Conservation (phyloP, 2,888 invertebrate genomes). For the Lymantria dispar region DNA sequence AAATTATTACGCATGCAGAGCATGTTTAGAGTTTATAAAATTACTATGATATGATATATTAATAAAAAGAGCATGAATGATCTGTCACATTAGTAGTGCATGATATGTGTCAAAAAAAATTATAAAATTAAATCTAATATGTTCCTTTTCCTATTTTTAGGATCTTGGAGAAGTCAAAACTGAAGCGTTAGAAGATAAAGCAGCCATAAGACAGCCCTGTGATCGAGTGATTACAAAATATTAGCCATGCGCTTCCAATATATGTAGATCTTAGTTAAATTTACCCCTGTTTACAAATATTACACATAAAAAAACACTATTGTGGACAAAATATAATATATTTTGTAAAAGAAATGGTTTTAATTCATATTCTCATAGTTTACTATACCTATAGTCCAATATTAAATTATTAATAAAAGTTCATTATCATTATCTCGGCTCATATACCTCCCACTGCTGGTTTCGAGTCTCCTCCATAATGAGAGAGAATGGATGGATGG, state of each 20-base stretch:
- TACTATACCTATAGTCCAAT: no score
- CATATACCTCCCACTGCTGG: no score
- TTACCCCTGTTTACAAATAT: slow-evolving; percentile 28
- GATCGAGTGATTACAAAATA: slow-evolving; percentile 20
- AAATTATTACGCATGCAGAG: no score
- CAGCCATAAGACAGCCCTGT: slow-evolving; percentile 23
- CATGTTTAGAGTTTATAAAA: background rate
- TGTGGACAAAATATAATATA: slow-evolving; percentile 29
- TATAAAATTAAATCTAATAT: slow-evolving; percentile 7
- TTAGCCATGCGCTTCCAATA: slow-evolving; percentile 26
- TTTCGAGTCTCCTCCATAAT: no score
- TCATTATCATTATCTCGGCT: no score
- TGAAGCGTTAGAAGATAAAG: slow-evolving; percentile 23
- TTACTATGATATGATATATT: background rate
- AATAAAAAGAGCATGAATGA: background rate
- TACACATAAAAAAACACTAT: slow-evolving; percentile 17
- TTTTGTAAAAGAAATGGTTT: slow-evolving; percentile 21
- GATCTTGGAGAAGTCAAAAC: slow-evolving; percentile 32
- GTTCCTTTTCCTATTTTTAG: slow-evolving; percentile 28
- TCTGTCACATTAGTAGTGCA: background rate
- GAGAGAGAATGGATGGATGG: no score
- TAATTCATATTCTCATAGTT: background rate
- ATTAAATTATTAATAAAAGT: no score
- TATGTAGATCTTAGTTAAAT: slow-evolving; percentile 28
- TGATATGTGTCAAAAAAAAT: background rate